A percentile compares a stretch with the other conserved stretches of the same genome.
Evolutionary conservation across 2,797 vertebrate species (phyloP).

Genomic region (Hirundo rustica): DNA sequence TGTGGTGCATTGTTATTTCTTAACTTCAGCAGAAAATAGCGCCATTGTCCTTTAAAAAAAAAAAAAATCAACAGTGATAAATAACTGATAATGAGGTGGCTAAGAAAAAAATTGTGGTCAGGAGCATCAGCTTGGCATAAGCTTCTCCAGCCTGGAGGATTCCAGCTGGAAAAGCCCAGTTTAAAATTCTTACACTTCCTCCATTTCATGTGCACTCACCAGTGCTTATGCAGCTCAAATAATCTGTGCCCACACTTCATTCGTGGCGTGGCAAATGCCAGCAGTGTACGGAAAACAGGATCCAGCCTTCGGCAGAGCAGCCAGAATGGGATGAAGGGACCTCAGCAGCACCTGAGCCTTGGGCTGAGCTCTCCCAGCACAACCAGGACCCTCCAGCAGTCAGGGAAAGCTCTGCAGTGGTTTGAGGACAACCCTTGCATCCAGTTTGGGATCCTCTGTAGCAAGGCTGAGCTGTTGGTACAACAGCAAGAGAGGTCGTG

Average conservation of each 20-base stretch:
- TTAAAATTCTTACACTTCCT: not conserved
- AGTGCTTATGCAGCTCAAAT: not conserved
- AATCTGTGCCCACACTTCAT: not conserved
- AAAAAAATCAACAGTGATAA: not conserved
- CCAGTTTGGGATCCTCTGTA: accelerated
- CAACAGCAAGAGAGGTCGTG: not conserved
- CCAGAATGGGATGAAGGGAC: not conserved
- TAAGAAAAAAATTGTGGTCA: not conserved
- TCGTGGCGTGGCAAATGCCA: accelerated
- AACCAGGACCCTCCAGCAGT: not conserved
- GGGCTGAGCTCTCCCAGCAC: not conserved
- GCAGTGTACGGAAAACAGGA: not conserved
- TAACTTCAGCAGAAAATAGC: not conserved
- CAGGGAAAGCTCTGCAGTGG: not conserved
- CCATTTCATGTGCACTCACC: not conserved
- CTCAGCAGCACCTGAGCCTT: not conserved
- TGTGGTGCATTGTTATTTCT: not conserved
- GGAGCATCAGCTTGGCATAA: not conserved
- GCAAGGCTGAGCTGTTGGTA: not conserved
- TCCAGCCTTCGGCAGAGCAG: not conserved
- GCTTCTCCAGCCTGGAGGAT: not conserved
- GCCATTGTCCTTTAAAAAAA: not conserved
- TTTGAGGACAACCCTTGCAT: not conserved
- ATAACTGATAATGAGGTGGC: not conserved
- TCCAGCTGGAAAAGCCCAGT: not conserved